Conservation (phyloP, 2,888 invertebrate genomes). For the Epinotia bilunana region DNA sequence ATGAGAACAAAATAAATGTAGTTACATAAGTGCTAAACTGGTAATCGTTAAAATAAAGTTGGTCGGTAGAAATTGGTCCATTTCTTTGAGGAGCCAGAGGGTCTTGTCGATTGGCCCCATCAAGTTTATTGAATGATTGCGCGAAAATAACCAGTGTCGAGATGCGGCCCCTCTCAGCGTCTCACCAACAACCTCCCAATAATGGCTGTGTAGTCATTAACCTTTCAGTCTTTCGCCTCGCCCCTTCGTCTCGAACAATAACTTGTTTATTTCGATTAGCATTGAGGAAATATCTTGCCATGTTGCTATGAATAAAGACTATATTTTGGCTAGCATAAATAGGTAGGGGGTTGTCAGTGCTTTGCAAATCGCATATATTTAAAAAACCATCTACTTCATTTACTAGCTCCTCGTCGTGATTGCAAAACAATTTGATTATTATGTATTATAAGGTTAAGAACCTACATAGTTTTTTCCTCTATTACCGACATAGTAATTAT, state of each 20-base stretch:
- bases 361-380: neutral
- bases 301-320: conserved; percentile 18
- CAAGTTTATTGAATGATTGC: conserved; percentile 84
- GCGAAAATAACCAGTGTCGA: conserved; percentile 76
- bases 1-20: conserved; percentile 6
- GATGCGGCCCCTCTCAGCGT: conserved; percentile 70
- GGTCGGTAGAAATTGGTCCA: conserved; percentile 64
- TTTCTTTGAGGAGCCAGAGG: conserved; percentile 79
- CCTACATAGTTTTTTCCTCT: too few relatives aligned
- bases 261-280: conserved; percentile 50
- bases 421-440: too few relatives aligned
- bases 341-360: neutral
- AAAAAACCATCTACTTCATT: too few relatives aligned
- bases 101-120: conserved; percentile 80
- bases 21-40: conserved; percentile 41
- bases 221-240: conserved; percentile 62
- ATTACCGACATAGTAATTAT: conserved; percentile 8
- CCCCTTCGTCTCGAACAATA: conserved; percentile 48
- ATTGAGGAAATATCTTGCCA: conserved; percentile 24
- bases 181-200: conserved; percentile 65
- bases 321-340: conserved; percentile 5
- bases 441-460: too few relatives aligned
- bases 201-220: conserved; percentile 70
- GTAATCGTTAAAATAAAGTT: conserved; percentile 35
- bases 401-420: too few relatives aligned